phyloP scores from a whole-genome alignment of 2,888 invertebrate species.

The Plusia festucae region DNA sequence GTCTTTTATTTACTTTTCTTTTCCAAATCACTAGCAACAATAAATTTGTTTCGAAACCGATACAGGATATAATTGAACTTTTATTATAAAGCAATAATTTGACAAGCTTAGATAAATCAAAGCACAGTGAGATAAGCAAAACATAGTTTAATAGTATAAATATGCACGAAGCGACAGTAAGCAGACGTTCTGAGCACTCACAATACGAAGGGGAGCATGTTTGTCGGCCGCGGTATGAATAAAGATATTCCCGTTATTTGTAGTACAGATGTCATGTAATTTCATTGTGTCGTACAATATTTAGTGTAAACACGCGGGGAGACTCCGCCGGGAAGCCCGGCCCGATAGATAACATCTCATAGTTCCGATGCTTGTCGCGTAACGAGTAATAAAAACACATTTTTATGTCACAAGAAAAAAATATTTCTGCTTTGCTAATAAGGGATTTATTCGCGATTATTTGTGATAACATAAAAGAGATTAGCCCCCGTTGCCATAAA shows the following conservation, averaged over 20 bases:
- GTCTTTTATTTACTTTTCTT: no score
- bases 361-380: constrained; percentile 78
- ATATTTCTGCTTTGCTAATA: constrained; percentile 72
- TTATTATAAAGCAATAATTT: neutral
- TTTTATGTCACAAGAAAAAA: constrained; percentile 79
- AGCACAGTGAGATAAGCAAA: constrained; percentile 38
- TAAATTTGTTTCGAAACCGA: no score
- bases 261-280: constrained; percentile 90
- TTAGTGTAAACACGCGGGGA: constrained; percentile 88
- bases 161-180: constrained; percentile 73
- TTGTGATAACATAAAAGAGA: constrained; percentile 80
- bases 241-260: constrained; percentile 89
- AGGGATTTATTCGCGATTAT: constrained; percentile 81
- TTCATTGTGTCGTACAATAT: constrained; percentile 88
- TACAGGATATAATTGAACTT: neutral
- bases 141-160: constrained; percentile 59
- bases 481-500: constrained; percentile 76
- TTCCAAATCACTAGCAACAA: no score
- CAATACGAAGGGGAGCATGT: constrained; percentile 83
- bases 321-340: constrained; percentile 59
- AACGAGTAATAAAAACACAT: constrained; percentile 78
- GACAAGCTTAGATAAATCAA: constrained; percentile 11
- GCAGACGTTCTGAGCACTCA: constrained; percentile 81
- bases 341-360: constrained; percentile 84
- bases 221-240: constrained; percentile 87